Conservation (phyloP, 2,113 vertebrate species). For the Tetrax tetrax region DNA sequence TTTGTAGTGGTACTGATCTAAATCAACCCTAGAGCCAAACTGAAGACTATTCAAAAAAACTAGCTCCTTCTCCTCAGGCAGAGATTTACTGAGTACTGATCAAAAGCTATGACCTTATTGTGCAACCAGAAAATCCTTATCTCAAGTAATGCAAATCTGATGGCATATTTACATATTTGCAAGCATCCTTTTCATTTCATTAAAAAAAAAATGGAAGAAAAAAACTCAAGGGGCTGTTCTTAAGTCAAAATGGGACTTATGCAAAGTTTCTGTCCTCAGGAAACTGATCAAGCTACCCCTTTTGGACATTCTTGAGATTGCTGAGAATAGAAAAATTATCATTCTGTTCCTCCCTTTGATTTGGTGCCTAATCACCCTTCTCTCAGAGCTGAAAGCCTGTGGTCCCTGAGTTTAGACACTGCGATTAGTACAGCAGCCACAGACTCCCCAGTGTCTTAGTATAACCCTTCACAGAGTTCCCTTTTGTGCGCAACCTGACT, state of each 20-base stretch:
- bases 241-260: not conserved
- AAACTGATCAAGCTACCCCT: not conserved
- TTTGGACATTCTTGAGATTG: not conserved
- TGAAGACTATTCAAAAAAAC: not conserved
- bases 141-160: not conserved
- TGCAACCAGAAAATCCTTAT: not conserved
- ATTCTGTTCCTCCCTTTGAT: not conserved
- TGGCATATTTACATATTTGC: not conserved
- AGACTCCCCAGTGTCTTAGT: not conserved
- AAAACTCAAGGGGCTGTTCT: not conserved
- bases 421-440: not conserved
- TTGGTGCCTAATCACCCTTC: not conserved
- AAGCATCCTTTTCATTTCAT: not conserved
- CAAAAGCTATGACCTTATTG: not conserved
- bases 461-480: conserved; percentile 1
- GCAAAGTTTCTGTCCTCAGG: not conserved
- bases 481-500: not conserved
- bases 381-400: not conserved
- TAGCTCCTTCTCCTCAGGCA: not conserved
- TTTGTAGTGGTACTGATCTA: not conserved
- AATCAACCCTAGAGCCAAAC: not conserved
- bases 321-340: not conserved
- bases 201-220: not conserved
- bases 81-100: not conserved
- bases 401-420: not conserved